These are phyloP conservation scores for Cardiocondyla obscurior DNA, from an alignment of 1,140 invertebrate genomes.

Conservation along the genomic window DNA sequence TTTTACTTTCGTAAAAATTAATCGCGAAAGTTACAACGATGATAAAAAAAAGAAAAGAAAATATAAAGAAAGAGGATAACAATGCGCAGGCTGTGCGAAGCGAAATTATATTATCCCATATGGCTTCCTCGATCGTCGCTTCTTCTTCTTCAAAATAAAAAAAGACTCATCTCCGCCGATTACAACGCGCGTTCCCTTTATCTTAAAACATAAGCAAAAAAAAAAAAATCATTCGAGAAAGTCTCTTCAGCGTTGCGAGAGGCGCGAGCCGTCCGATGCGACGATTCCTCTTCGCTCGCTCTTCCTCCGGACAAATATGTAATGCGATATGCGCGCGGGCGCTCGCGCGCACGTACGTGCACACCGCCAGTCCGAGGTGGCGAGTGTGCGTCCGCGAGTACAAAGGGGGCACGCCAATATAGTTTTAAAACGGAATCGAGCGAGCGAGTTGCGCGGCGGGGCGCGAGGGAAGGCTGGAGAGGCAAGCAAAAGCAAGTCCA, in stretches of 20 bases:
- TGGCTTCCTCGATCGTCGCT: not conserved
- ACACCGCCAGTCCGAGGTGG: not conserved
- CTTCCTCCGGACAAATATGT: conserved; percentile 69
- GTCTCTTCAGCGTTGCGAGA: conserved; percentile 54
- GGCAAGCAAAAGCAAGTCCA: conserved; percentile 74
- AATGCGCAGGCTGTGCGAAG: not conserved
- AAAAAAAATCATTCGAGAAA: conserved; percentile 57
- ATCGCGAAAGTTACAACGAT: not conserved
- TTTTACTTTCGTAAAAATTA: not conserved
- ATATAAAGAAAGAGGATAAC: not conserved
- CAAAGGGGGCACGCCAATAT: conserved; percentile 72
- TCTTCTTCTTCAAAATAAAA: too few relatives aligned
- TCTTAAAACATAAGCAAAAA: conserved; percentile 13
- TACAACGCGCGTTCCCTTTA: not conserved
- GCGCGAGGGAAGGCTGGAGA: conserved; percentile 63
- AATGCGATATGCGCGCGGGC: conserved; percentile 63
- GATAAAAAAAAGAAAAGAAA: not conserved
- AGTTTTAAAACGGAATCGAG: conserved; percentile 75
- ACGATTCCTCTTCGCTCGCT: conserved; percentile 61
- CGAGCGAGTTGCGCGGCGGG: conserved; percentile 52
- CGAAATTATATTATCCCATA: not conserved
- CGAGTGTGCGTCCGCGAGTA: conserved; percentile 63
- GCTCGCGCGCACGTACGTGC: not conserved
- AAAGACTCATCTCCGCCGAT: not conserved
- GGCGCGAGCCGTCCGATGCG: conserved; percentile 55